These are phyloP conservation scores for Lycophotia porphyrea DNA, from an alignment of 2,888 invertebrate genomes.

Conservation along the genomic window DNA sequence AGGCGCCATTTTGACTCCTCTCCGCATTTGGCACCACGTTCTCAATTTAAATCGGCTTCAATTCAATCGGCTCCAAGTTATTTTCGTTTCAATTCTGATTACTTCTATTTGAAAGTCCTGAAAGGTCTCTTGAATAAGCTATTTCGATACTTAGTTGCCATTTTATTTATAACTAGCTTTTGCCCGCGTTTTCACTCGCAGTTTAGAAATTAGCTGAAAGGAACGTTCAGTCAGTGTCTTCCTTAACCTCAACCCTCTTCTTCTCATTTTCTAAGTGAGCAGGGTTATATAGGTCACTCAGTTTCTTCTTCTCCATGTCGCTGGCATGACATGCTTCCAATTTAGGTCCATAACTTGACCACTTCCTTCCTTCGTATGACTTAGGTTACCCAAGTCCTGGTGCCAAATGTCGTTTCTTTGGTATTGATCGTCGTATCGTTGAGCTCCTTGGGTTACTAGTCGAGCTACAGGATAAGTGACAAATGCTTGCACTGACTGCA, in stretches of 20 bases:
- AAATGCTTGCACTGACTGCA: too few relatives aligned
- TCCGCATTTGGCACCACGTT: neutral
- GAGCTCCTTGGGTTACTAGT: too few relatives aligned
- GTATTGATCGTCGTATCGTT: too few relatives aligned
- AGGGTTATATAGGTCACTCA: neutral
- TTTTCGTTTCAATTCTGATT: neutral
- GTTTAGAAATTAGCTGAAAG: neutral
- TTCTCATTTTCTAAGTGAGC: neutral
- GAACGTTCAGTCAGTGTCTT: neutral
- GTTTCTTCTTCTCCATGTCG: neutral
- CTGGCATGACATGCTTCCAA: neutral
- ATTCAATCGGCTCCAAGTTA: neutral
- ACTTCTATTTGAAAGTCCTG: neutral
- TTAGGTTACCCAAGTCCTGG: too few relatives aligned
- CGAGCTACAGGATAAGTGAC: too few relatives aligned
- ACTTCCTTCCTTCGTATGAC: neutral
- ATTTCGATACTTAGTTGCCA: too few relatives aligned
- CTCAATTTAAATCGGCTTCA: slow-evolving; percentile 17
- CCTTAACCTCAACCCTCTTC: neutral
- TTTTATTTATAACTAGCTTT: neutral
- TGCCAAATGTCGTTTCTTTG: too few relatives aligned
- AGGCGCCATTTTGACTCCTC: neutral
- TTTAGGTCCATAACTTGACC: neutral
- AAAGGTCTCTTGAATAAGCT: neutral
- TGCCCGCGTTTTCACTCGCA: neutral